These are phyloP conservation scores for Bothrops jararaca DNA, from an alignment of 2,113 vertebrate genomes.

Conservation along the genomic window DNA sequence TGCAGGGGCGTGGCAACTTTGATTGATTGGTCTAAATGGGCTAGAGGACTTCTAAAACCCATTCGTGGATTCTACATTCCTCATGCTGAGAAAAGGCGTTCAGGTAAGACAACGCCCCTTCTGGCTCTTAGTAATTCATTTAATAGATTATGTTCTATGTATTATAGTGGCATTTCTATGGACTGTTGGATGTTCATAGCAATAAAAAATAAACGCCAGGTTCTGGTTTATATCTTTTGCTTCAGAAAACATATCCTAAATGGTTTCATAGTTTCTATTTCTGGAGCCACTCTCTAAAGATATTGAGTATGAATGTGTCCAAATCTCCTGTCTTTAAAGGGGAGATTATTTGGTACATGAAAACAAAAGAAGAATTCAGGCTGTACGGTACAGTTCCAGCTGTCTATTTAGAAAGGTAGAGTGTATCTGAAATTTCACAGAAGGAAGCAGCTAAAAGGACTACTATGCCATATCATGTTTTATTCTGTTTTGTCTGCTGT, in stretches of 20 bases:
- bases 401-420: not conserved
- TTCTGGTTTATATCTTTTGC: too few relatives aligned
- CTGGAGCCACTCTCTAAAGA: not conserved
- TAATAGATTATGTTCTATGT: not conserved
- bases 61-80: too few relatives aligned
- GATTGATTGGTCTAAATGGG: too few relatives aligned
- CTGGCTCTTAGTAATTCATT: not conserved
- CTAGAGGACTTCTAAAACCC: too few relatives aligned
- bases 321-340: not conserved
- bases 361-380: not conserved
- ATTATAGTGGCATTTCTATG: not conserved
- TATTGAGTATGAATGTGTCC: not conserved
- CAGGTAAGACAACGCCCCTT: too few relatives aligned
- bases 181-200: not conserved
- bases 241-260: not conserved
- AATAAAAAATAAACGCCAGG: not conserved
- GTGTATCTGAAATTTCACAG: not conserved
- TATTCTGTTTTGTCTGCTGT: not conserved
- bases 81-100: too few relatives aligned
- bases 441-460: not conserved
- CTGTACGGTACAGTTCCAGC: not conserved
- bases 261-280: not conserved
- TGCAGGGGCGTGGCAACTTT: too few relatives aligned
- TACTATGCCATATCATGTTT: not conserved
- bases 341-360: not conserved